A percentile compares a stretch with the other conserved stretches of the same genome.
Conservation (phyloP, 1,140 invertebrate genomes). For the Bicyclus anynana region DNA sequence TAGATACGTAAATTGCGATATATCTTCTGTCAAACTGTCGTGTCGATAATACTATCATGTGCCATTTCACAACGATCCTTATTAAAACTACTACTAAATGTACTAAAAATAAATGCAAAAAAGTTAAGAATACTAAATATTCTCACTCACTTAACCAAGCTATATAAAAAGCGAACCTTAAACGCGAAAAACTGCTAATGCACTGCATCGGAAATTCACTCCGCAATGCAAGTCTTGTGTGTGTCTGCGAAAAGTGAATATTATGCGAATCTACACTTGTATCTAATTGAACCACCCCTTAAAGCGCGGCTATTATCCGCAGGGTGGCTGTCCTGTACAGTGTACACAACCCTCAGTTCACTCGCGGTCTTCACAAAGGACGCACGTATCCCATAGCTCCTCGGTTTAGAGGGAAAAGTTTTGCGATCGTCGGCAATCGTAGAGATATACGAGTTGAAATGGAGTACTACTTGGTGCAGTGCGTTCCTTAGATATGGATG, state of each 20-base stretch:
- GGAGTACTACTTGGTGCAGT: neutral
- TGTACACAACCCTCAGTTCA: slow-evolving; percentile 32
- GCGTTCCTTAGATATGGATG: neutral
- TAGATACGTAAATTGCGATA: too few species aligned
- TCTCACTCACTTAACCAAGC: too few species aligned
- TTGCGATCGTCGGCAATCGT: slow-evolving; percentile 16
- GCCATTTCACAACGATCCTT: too few species aligned
- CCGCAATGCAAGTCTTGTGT: slow-evolving; percentile 4
- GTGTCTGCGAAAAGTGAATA: slow-evolving; percentile 27
- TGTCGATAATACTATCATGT: too few species aligned
- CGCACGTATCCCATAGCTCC: slow-evolving; percentile 28
- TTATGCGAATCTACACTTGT: slow-evolving; percentile 14
- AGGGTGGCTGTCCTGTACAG: slow-evolving; percentile 17
- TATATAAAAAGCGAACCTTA: neutral
- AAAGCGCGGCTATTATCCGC: slow-evolving; percentile 26
- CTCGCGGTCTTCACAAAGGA: slow-evolving; percentile 27
- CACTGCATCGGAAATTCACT: slow-evolving; percentile 1
- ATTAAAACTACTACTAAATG: too few species aligned
- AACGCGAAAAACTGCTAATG: neutral
- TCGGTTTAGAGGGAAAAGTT: slow-evolving; percentile 50
- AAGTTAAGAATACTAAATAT: too few species aligned
- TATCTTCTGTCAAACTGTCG: too few species aligned
- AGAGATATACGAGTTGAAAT: neutral
- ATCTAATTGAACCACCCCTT: slow-evolving; percentile 34
- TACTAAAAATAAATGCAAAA: too few species aligned